phyloP scores from a whole-genome alignment of 2,888 invertebrate genomes.

The Caenorhabditis sp. region DNA sequence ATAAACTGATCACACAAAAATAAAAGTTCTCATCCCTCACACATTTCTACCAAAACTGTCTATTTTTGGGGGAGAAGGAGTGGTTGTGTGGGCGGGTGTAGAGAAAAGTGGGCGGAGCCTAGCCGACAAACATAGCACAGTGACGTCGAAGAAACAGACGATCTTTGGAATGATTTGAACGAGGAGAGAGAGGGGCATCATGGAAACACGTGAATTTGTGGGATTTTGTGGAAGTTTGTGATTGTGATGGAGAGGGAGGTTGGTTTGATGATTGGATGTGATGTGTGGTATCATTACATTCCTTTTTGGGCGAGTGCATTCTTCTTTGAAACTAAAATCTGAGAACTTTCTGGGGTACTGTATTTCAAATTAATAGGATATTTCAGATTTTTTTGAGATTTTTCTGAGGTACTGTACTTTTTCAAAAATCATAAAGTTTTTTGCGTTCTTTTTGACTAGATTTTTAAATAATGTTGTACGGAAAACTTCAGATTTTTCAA shows the following conservation, averaged over 20 bases:
- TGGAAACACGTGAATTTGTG: neutral
- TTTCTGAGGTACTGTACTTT: too few relatives aligned
- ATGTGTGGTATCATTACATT: neutral
- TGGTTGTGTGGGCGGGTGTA: neutral
- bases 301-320: too few relatives aligned
- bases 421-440: too few relatives aligned
- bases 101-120: neutral
- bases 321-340: too few relatives aligned
- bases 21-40: too few relatives aligned
- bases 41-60: too few relatives aligned
- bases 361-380: too few relatives aligned
- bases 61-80: neutral
- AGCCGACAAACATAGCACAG: constrained; percentile 31
- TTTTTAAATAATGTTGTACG: too few relatives aligned
- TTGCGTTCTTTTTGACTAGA: too few relatives aligned
- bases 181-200: neutral
- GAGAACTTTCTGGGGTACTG: too few relatives aligned
- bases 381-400: too few relatives aligned
- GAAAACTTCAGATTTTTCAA: too few relatives aligned
- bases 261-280: neutral
- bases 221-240: neutral
- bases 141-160: constrained; percentile 19
- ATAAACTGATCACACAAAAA: neutral
- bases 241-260: neutral
- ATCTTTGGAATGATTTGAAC: constrained; percentile 32